Evolutionary conservation across 2,113 vertebrate genomes (phyloP).

Genomic region (Bos indicus): DNA sequence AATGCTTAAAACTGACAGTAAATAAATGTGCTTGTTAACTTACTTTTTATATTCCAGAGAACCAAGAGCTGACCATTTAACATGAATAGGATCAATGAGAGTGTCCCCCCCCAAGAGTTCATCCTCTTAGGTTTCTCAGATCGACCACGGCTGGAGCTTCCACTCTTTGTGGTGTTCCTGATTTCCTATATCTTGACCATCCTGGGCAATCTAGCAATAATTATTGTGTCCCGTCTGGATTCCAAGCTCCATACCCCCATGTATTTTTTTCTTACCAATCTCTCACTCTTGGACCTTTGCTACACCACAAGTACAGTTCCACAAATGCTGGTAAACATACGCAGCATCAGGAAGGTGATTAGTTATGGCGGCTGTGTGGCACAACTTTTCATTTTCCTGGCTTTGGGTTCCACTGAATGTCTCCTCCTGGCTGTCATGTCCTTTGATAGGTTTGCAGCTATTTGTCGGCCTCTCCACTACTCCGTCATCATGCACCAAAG

Average conservation of each 20-base stretch:
- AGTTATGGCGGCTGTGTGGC: conserved; percentile 19
- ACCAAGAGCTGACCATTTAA: background rate
- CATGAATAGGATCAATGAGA: conserved; percentile 21
- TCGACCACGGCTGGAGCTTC: conserved; percentile 42
- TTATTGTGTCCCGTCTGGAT: conserved; percentile 42
- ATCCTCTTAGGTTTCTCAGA: conserved; percentile 62
- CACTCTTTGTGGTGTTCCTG: conserved; percentile 41
- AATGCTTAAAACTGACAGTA: background rate
- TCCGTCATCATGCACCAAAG: conserved; percentile 48
- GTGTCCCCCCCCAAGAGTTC: conserved; percentile 1
- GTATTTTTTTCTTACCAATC: conserved; percentile 68
- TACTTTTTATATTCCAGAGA: background rate
- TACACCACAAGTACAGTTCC: conserved; percentile 53
- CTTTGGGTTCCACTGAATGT: conserved; percentile 52
- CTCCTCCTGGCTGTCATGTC: conserved; percentile 49
- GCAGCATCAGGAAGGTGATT: conserved; percentile 25
- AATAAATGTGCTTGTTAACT: background rate
- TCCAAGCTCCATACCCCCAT: conserved; percentile 58
- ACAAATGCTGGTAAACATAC: conserved; percentile 44
- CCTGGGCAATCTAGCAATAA: conserved; percentile 51
- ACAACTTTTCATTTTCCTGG: conserved; percentile 57
- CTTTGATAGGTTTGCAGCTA: conserved; percentile 38
- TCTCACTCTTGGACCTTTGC: conserved; percentile 60
- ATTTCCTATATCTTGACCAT: conserved; percentile 57
- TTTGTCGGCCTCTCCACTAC: conserved; percentile 51